phyloP scores from a whole-genome alignment of 2,113 vertebrate species.

The Chloebia gouldiae region DNA sequence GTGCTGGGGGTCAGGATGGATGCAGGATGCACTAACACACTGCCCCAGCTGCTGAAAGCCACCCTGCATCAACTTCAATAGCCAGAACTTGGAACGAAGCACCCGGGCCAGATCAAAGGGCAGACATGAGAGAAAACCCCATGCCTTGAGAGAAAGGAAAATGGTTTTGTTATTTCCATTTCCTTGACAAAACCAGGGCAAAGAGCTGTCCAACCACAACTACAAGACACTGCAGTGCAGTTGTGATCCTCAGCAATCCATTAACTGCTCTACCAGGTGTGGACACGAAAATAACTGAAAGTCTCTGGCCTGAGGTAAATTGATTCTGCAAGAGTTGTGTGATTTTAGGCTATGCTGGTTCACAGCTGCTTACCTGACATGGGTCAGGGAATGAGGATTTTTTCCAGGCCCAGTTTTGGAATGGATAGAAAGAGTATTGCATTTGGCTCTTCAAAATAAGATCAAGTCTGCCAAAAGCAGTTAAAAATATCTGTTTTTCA shows the following conservation, averaged over 20 bases:
- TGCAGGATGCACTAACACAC: accelerated
- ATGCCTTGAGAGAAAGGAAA: not conserved
- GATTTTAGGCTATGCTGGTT: not conserved
- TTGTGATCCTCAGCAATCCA: not conserved
- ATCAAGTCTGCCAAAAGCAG: not conserved
- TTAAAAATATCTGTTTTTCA: not conserved
- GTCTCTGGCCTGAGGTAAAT: not conserved
- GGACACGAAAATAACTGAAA: not conserved
- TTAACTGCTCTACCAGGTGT: not conserved
- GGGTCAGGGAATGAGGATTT: not conserved
- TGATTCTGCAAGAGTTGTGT: not conserved
- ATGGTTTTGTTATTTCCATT: not conserved
- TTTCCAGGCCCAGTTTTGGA: not conserved
- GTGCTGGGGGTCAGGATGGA: not conserved
- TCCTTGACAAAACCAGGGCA: not conserved
- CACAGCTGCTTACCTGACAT: not conserved
- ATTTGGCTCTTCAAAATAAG: not conserved
- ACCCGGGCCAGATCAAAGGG: not conserved
- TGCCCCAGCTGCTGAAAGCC: not conserved
- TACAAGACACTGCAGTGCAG: not conserved
- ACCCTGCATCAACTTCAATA: not conserved
- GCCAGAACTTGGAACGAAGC: not conserved
- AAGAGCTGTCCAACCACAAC: not conserved
- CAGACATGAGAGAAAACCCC: not conserved
- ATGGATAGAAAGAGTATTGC: not conserved